phyloP scores from a whole-genome alignment of 2,113 vertebrate species.

The Orthonyx spaldingii region DNA sequence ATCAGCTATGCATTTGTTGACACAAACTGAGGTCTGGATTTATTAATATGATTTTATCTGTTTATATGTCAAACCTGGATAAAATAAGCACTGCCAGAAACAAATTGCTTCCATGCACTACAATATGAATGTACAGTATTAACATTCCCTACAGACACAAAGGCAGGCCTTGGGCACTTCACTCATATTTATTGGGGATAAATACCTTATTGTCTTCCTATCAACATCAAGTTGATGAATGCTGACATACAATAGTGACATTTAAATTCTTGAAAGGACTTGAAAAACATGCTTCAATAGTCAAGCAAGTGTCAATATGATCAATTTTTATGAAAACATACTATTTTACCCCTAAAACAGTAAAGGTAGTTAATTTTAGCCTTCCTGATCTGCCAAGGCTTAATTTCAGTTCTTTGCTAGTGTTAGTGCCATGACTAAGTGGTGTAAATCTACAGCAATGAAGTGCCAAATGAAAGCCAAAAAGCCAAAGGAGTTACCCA shows the following conservation, averaged over 20 bases:
- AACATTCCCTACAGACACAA: not conserved
- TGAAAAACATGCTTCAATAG: conserved; percentile 29
- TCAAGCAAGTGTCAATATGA: conserved; percentile 16
- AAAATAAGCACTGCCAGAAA: conserved; percentile 39
- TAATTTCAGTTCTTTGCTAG: not conserved
- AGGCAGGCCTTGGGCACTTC: not conserved
- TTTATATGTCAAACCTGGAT: not conserved
- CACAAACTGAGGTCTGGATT: not conserved
- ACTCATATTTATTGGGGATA: conserved; percentile 5
- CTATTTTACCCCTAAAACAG: conserved; percentile 3
- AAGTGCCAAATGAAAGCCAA: not conserved
- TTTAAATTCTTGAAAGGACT: conserved; percentile 24
- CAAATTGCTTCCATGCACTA: not conserved
- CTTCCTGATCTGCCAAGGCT: not conserved
- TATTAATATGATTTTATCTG: not conserved
- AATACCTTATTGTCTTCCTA: conserved; percentile 8
- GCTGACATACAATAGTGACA: conserved; percentile 36
- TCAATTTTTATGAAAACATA: conserved; percentile 42
- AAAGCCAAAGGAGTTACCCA: not conserved
- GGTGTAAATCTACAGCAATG: not conserved
- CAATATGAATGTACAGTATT: not conserved
- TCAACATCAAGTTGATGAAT: conserved; percentile 31
- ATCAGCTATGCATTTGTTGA: not conserved
- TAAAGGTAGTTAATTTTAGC: not conserved
- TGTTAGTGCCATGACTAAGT: not conserved